These are phyloP conservation scores for Epizoanthus illoricatus DNA, from an alignment of 92 coral and sea anemone genomes.

Conservation along the genomic window DNA sequence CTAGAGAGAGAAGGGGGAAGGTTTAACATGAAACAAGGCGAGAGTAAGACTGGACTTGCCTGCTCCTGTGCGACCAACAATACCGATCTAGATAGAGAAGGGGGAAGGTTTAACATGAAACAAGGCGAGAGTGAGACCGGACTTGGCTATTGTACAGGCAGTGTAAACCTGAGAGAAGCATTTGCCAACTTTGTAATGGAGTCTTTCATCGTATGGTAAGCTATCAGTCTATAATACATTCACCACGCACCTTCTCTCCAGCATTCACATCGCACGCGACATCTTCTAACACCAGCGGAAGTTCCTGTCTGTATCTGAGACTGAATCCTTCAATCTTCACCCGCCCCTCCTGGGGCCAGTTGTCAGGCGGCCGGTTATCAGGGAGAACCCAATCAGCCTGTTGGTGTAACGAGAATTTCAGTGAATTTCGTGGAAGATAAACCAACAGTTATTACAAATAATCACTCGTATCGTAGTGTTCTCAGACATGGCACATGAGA, in stretches of 20 bases:
- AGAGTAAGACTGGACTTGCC: conserved; percentile 27
- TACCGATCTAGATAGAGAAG: conserved; percentile 59
- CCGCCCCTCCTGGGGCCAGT: conserved; percentile 92
- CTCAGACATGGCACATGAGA: too few species aligned
- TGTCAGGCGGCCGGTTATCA: conserved; percentile 73
- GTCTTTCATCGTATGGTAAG: neutral
- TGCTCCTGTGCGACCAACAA: conserved; percentile 90
- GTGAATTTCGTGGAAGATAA: too few species aligned
- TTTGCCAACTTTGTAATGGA: neutral
- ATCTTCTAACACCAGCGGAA: conserved; percentile 68
- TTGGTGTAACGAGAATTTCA: neutral
- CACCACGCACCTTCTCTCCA: conserved; percentile 77
- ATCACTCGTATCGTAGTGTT: too few species aligned
- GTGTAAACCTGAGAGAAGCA: neutral
- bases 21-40: neutral
- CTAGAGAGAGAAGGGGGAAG: conserved; percentile 3
- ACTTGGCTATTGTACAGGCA: neutral
- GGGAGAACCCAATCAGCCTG: conserved; percentile 89
- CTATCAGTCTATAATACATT: neutral
- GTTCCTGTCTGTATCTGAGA: conserved; percentile 80
- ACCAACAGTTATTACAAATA: neutral
- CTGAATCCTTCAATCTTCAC: conserved; percentile 59
- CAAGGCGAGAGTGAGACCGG: neutral
- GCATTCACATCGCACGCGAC: conserved; percentile 61
- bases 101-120: neutral